Evolutionary conservation across 2,888 invertebrate species (phyloP), one percentile per base, ranked within the genome.

Genomic region (Steromphala cineraria): DNA sequence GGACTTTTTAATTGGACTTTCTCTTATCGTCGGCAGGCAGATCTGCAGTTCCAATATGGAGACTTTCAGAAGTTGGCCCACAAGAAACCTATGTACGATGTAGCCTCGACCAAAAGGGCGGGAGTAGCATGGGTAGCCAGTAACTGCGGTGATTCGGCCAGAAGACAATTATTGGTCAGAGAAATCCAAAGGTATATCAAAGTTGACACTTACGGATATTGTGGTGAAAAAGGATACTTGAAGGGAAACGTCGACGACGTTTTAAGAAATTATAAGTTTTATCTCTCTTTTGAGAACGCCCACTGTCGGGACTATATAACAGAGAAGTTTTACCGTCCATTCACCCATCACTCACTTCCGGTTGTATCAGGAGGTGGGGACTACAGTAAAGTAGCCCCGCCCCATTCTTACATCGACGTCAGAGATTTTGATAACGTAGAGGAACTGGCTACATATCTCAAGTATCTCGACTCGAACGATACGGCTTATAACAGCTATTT

Each of bases 211-310:
- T 78, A 52, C 46, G 78, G 78, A 19, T 28, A 8, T 7, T 78
- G 78, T 78, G 78, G 78, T 21, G 17, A 67, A 4, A 28, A 31
- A 24, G 53, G 40, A 17, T 52, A 40, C 3, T 21, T 8, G 7
- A 67, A n/a, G 17, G 24, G 21, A 15, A 10, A 17, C 52, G 40
- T 5, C 15, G 7, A n/a, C 10, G 21, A 67, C 15, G 21, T 53
- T 67, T 76, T 76, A 53, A n/a, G 76, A 24, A 53, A 55, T 15
- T 79, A 79, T 19, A 79, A 79, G 19, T 79, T 79, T 79, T 79
- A 75, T 40, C 19, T 79, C 13, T 52, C 79, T 7, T 79, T 79
- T n/a, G 79, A 79, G 28, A 79, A 75, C 19, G 53, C 74, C 1
- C 15, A 36, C 15, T 79, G 79, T 31, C 40, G 74, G 13, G 79